Conservation (phyloP, 1,140 invertebrate species). For the Caenorhabditis brenneri region DNA sequence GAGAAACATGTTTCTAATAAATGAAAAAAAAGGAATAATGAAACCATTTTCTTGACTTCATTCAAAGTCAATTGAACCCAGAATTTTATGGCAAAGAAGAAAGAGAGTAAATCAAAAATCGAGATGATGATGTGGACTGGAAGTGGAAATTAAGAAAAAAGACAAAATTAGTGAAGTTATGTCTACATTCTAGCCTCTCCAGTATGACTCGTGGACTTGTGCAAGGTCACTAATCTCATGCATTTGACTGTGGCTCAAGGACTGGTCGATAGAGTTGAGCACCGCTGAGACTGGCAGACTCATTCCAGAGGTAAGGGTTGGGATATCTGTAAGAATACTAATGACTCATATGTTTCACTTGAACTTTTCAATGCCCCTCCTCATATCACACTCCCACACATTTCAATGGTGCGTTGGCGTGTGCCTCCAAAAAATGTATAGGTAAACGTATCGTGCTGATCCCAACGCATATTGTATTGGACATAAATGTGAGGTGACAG, state of each 20-base stretch:
- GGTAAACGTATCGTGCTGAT: conserved; percentile 32
- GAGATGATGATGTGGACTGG: conserved; percentile 21
- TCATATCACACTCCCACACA: neutral
- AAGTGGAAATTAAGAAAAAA: conserved; percentile 22
- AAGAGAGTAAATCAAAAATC: neutral
- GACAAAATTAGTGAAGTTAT: neutral
- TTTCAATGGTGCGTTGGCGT: neutral
- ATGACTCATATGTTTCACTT: neutral
- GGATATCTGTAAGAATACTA: conserved; percentile 19
- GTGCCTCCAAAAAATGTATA: conserved; percentile 28
- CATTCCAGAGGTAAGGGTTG: neutral
- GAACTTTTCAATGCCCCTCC: neutral
- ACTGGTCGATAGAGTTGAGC: conserved; percentile 46
- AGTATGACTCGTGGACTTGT: conserved; percentile 38
- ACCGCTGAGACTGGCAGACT: conserved; percentile 43
- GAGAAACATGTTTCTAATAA: neutral
- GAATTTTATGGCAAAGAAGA: conserved; percentile 7
- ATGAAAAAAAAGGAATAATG: neutral
- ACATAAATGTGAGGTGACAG: conserved; percentile 43
- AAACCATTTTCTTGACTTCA: neutral
- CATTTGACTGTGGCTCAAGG: conserved; percentile 15
- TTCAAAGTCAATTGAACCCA: neutral
- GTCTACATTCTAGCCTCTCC: neutral
- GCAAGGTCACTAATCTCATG: conserved; percentile 44
- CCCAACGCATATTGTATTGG: conserved; percentile 37